Evolutionary conservation across 2,888 invertebrate genomes (phyloP).

Genomic region (Phengaris alcon): DNA sequence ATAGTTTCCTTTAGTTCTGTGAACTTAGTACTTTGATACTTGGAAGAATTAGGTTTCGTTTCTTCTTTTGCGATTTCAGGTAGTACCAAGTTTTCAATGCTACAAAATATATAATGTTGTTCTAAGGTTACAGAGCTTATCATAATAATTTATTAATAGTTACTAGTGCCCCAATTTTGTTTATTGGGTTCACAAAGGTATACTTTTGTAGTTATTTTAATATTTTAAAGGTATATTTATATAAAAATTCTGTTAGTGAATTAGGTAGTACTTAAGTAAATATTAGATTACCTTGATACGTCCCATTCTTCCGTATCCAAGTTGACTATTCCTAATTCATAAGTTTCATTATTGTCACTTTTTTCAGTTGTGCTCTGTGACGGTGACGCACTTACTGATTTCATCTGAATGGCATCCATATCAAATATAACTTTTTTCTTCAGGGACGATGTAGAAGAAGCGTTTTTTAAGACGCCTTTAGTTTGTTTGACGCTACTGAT

Average conservation of each 20-base stretch:
- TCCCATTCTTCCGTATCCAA: constrained; percentile 76
- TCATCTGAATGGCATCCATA: constrained; percentile 78
- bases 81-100: constrained; percentile 59
- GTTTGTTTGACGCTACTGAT: constrained; percentile 54
- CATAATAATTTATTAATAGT: too few species aligned
- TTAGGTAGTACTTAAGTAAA: not conserved
- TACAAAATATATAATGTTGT: constrained; percentile 43
- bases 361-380: constrained; percentile 71
- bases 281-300: constrained; percentile 62
- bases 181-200: too few species aligned
- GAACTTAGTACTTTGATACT: constrained; percentile 75
- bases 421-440: constrained; percentile 83
- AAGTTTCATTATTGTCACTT: constrained; percentile 60
- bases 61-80: constrained; percentile 55
- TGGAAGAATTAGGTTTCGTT: constrained; percentile 64
- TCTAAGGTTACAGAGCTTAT: too few species aligned
- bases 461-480: constrained; percentile 80
- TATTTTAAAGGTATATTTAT: too few species aligned
- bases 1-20: constrained; percentile 78
- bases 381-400: constrained; percentile 75
- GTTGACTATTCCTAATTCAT: constrained; percentile 62
- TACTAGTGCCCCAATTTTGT: too few species aligned
- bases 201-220: too few species aligned
- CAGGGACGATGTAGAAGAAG: constrained; percentile 74
- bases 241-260: too few species aligned